Conservation (phyloP, 2,888 invertebrate species). For the Drosophila pegasa region DNA sequence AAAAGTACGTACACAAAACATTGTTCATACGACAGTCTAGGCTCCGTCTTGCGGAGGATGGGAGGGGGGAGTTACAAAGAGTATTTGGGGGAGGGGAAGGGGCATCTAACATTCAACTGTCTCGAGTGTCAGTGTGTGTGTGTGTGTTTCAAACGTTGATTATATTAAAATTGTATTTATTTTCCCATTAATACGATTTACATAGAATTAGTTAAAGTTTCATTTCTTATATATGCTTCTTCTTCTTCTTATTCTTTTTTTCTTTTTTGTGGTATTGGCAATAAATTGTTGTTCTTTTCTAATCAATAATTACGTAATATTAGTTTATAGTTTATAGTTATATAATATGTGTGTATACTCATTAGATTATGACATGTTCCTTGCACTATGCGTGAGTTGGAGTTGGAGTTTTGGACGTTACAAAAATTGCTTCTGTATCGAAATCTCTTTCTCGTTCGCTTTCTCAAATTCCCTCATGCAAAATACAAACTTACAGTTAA, state of each 20-base stretch:
- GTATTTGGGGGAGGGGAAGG: background rate
- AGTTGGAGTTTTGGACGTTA: slow-evolving; percentile 21
- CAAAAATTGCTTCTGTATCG: slow-evolving; percentile 1
- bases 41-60: slow-evolving; percentile 20
- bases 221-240: slow-evolving; percentile 34
- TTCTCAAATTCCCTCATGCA: slow-evolving; percentile 15
- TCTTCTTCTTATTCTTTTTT: slow-evolving; percentile 3
- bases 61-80: slow-evolving; percentile 9
- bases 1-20: slow-evolving; percentile 61
- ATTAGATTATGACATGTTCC: slow-evolving; percentile 74
- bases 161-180: slow-evolving; percentile 63
- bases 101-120: slow-evolving; percentile 35
- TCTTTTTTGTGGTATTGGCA: slow-evolving; percentile 66
- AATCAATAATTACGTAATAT: slow-evolving; percentile 49
- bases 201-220: slow-evolving; percentile 55
- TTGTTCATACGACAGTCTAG: slow-evolving; percentile 67
- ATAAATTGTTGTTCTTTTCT: slow-evolving; percentile 55
- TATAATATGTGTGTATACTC: slow-evolving; percentile 35
- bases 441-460: background rate
- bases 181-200: slow-evolving; percentile 48
- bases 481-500: slow-evolving; percentile 44
- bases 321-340: slow-evolving; percentile 30
- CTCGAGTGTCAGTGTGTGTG: slow-evolving; percentile 11
- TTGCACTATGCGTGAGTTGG: slow-evolving; percentile 35
- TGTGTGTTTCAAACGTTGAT: slow-evolving; percentile 48